phyloP scores from a whole-genome alignment of 1,140 invertebrate genomes.

The Bombus impatiens region DNA sequence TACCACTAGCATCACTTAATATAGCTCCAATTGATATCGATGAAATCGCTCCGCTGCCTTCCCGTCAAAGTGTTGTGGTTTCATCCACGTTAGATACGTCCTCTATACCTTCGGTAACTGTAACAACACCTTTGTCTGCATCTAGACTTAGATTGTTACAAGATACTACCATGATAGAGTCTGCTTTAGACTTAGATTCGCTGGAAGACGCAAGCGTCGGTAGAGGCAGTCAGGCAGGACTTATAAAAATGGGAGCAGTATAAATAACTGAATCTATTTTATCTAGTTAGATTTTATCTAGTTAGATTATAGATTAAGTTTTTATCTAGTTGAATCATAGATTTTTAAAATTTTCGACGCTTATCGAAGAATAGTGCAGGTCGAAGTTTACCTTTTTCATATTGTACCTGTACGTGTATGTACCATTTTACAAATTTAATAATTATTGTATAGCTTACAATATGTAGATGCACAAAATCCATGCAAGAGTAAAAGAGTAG shows the following conservation, averaged over 20 bases:
- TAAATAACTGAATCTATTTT: constrained; percentile 56
- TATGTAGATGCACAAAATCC: constrained; percentile 4
- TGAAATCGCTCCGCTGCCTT: constrained; percentile 78
- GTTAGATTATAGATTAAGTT: constrained; percentile 29
- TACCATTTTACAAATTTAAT: constrained; percentile 30
- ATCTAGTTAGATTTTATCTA: constrained; percentile 31
- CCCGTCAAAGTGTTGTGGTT: constrained; percentile 73
- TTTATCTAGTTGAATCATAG: constrained; percentile 35
- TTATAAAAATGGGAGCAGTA: constrained; percentile 81
- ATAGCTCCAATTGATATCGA: constrained; percentile 80
- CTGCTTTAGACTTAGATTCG: constrained; percentile 92
- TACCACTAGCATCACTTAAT: constrained; percentile 83
- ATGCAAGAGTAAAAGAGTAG: background rate
- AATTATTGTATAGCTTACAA: constrained; percentile 23
- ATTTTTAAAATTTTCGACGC: constrained; percentile 38
- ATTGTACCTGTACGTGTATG: constrained; percentile 6
- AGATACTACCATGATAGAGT: constrained; percentile 93
- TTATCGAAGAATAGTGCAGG: constrained; percentile 41
- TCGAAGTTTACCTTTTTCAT: background rate
- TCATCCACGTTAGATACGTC: constrained; percentile 75
- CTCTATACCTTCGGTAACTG: constrained; percentile 71
- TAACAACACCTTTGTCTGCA: constrained; percentile 81
- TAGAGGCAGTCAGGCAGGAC: constrained; percentile 83
- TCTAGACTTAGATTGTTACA: constrained; percentile 88
- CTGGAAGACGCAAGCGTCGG: constrained; percentile 86